Evolutionary conservation across 2,888 invertebrate species (phyloP).

Genomic region (Mesochorus sp.): DNA sequence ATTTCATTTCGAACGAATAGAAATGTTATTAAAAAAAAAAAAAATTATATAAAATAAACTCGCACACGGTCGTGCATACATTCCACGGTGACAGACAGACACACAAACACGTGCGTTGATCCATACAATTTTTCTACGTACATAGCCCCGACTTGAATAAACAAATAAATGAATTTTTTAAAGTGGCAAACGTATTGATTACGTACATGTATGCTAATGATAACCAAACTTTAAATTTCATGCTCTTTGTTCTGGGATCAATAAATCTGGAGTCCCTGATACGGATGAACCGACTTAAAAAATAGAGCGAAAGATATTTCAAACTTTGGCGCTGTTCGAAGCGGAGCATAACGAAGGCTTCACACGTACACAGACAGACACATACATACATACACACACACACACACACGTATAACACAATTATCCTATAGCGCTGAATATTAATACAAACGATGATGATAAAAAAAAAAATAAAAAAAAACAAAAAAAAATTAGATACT

Average conservation of each 20-base stretch:
- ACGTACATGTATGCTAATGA: neutral
- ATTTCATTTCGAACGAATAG: conserved; percentile 38
- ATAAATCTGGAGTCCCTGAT: no score
- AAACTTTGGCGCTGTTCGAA: conserved; percentile 1
- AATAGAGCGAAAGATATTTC: no score
- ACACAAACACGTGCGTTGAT: conserved; percentile 2
- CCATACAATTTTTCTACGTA: conserved; percentile 37
- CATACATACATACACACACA: conserved; percentile 65
- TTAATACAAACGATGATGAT: conserved; percentile 37
- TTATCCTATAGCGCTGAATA: conserved; percentile 63
- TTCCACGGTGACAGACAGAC: conserved; percentile 47
- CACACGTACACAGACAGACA: neutral
- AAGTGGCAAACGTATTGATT: neutral
- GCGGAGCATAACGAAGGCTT: neutral
- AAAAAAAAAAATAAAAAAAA: conserved; percentile 5
- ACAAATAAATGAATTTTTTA: conserved; percentile 13
- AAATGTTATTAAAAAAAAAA: conserved; percentile 14
- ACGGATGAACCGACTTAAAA: no score
- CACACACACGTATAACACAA: conserved; percentile 38
- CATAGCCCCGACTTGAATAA: conserved; percentile 18
- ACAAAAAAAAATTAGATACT: conserved; percentile 73
- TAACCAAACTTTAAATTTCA: no score
- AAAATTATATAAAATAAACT: conserved; percentile 35
- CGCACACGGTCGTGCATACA: conserved; percentile 52
- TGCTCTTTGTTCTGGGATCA: no score